phyloP scores from a whole-genome alignment of 92 coral and sea anemone species.

The Palythoa heliodiscus region DNA sequence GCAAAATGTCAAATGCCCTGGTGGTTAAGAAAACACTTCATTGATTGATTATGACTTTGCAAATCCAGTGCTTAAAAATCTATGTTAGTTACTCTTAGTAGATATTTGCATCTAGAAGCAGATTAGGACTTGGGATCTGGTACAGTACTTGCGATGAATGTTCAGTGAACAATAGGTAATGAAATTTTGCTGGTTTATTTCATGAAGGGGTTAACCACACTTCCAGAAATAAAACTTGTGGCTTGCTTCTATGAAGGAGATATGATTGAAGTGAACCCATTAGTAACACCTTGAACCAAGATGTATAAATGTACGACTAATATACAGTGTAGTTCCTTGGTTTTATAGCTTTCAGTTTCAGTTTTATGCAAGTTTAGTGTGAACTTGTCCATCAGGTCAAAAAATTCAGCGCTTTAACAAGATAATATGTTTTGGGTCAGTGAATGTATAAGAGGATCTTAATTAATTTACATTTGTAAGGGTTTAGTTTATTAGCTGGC shows the following conservation, averaged over 20 bases:
- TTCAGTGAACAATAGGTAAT: constrained; percentile 5
- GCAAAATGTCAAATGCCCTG: constrained; percentile 21
- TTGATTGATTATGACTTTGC: background rate
- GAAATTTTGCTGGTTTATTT: background rate
- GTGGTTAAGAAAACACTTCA: constrained; percentile 18
- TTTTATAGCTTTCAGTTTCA: background rate
- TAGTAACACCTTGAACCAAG: background rate
- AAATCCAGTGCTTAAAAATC: background rate
- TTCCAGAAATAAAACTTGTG: background rate
- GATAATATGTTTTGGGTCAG: constrained; percentile 29
- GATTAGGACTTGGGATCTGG: background rate
- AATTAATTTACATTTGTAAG: constrained; percentile 34
- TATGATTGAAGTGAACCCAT: background rate
- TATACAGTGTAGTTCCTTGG: background rate
- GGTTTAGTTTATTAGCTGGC: background rate
- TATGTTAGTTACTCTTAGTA: background rate
- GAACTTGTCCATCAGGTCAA: background rate
- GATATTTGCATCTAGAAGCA: background rate
- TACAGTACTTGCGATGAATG: background rate
- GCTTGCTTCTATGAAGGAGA: background rate
- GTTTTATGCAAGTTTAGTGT: background rate
- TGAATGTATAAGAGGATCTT: background rate
- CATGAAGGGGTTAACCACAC: constrained; percentile 25
- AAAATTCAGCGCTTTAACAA: background rate
- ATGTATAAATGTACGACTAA: background rate